phyloP scores from a whole-genome alignment of 2,797 vertebrate genomes.

The Peromyscus eremicus region DNA sequence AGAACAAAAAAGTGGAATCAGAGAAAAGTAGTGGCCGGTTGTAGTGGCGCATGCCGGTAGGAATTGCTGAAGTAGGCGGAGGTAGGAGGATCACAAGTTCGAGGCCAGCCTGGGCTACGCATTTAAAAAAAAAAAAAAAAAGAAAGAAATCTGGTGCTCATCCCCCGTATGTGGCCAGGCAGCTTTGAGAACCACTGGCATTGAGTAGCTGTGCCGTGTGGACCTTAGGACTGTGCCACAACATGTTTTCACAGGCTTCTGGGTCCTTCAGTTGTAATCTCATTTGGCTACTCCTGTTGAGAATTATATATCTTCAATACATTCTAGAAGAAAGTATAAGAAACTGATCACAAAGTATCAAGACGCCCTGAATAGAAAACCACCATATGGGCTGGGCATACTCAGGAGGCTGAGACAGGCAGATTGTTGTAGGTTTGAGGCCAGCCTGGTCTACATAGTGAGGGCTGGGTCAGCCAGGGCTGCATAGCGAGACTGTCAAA shows the following conservation, averaged over 20 bases:
- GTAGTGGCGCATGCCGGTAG: no score
- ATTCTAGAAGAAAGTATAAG: not conserved
- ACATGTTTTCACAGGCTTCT: not conserved
- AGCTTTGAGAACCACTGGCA: not conserved
- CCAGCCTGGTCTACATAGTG: not conserved
- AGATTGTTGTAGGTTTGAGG: not conserved
- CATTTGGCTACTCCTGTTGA: not conserved
- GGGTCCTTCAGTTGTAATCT: not conserved
- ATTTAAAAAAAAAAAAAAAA: no score
- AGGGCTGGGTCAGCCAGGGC: not conserved
- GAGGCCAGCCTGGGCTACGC: no score
- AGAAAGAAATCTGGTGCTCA: no score
- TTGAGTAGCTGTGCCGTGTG: not conserved
- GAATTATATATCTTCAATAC: not conserved
- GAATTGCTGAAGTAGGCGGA: no score
- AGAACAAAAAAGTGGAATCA: not conserved
- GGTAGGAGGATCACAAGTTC: no score
- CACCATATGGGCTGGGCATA: not conserved
- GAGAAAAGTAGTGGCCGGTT: no score
- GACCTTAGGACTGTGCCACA: accelerated
- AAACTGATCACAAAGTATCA: no score
- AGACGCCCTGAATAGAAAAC: not conserved
- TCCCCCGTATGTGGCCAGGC: not conserved
- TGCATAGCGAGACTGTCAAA: not conserved
- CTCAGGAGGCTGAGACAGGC: not conserved